Evolutionary conservation across 2,888 invertebrate species (phyloP).

Genomic region (Ichneumoninae sp.): DNA sequence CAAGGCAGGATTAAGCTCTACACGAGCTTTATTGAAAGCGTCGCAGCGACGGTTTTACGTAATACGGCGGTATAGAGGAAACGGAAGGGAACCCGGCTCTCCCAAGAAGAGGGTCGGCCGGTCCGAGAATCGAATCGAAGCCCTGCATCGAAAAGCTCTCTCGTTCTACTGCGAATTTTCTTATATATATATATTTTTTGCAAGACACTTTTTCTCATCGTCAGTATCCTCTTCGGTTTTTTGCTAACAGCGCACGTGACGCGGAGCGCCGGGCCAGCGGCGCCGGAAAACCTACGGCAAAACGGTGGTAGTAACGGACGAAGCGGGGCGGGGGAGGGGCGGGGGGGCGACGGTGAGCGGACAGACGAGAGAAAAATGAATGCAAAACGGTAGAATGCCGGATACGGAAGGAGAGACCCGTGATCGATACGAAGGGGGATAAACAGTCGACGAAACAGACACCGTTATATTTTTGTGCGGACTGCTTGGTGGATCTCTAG

Average conservation of each 20-base stretch:
- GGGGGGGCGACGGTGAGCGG: constrained; percentile 5
- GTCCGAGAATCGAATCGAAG: constrained; percentile 3
- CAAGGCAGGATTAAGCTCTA: constrained; percentile 63
- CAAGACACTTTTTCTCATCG: neutral
- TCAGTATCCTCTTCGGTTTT: neutral
- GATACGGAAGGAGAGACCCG: constrained; percentile 13
- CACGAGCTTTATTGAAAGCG: constrained; percentile 67
- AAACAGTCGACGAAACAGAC: constrained; percentile 2
- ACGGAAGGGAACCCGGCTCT: constrained; percentile 16
- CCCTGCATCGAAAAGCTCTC: neutral
- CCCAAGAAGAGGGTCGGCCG: constrained; percentile 2
- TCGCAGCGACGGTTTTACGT: constrained; percentile 48
- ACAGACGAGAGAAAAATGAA: constrained; percentile 30
- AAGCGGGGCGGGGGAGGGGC: neutral
- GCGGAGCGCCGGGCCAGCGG: constrained; percentile 10
- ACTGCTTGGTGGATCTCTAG: neutral
- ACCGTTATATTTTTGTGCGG: constrained; percentile 1
- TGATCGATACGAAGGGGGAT: constrained; percentile 21
- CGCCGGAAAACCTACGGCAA: neutral
- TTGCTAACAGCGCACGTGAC: constrained; percentile 11
- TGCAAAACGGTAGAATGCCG: constrained; percentile 15
- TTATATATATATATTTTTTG: neutral
- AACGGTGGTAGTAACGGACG: constrained; percentile 14
- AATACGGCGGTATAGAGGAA: constrained; percentile 24
- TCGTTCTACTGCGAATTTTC: neutral